Evolutionary conservation across 2,113 vertebrate species (phyloP).

Genomic region (Cavia porcellus): DNA sequence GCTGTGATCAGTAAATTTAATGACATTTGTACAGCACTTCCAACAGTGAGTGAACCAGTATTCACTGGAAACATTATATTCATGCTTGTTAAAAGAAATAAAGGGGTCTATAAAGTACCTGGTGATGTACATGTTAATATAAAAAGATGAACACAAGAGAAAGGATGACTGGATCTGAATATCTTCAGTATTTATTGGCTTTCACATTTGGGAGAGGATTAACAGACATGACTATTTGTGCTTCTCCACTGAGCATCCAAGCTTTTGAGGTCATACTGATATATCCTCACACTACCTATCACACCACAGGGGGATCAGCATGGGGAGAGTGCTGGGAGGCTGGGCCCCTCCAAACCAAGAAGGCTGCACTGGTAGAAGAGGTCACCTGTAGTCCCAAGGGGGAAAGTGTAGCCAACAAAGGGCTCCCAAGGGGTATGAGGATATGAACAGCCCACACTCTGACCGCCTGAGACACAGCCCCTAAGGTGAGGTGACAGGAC

Average conservation of each 20-base stretch:
- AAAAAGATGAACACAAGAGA: not conserved
- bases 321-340: not conserved
- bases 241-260: not conserved
- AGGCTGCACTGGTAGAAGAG: not conserved
- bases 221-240: not conserved
- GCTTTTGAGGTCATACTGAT: rapidly evolving
- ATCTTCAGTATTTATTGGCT: not conserved
- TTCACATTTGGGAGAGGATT: not conserved
- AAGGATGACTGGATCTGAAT: not conserved
- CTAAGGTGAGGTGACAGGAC: not conserved
- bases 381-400: not conserved
- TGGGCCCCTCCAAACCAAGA: not conserved
- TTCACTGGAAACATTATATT: not conserved
- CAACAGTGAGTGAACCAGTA: not conserved
- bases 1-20: not conserved
- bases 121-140: not conserved
- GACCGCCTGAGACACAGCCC: not conserved
- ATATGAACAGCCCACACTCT: not conserved
- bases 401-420: not conserved
- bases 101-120: not conserved
- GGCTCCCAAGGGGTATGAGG: too few relatives aligned
- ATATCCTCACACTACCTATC: not conserved
- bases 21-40: not conserved
- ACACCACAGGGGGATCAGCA: not conserved
- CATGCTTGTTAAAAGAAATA: not conserved